Evolutionary conservation across 2,113 vertebrate species (phyloP).

Genomic region (Pagrus major): DNA sequence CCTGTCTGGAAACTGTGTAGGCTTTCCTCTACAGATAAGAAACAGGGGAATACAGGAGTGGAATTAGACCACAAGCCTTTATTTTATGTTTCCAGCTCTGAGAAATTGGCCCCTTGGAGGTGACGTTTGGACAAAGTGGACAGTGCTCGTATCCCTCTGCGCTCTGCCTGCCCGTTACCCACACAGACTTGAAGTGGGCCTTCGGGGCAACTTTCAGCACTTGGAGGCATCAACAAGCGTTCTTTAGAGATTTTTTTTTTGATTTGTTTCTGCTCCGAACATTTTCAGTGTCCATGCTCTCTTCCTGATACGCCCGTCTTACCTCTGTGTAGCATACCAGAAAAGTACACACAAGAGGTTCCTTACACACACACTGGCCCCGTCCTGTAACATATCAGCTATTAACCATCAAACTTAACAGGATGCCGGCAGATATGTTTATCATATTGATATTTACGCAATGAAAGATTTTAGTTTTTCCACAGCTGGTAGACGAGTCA

Average conservation of each 20-base stretch:
- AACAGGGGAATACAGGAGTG: conserved; percentile 19
- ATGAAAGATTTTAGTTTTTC: conserved; percentile 74
- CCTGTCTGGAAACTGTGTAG: conserved; percentile 52
- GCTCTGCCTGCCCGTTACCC: conserved; percentile 57
- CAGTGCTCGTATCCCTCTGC: conserved; percentile 46
- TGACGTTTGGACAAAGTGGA: conserved; percentile 57
- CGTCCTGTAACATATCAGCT: conserved; percentile 80
- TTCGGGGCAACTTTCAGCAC: conserved; percentile 60
- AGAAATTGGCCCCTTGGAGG: conserved; percentile 32
- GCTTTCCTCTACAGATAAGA: conserved; percentile 36
- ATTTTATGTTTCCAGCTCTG: conserved; percentile 56
- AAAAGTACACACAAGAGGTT: conserved; percentile 58
- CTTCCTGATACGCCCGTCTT: conserved; percentile 17
- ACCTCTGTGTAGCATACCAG: conserved; percentile 58
- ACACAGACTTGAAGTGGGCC: conserved; percentile 80
- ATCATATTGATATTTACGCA: conserved; percentile 87
- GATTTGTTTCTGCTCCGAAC: conserved; percentile 38
- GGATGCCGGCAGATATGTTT: conserved; percentile 81
- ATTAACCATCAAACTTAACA: conserved; percentile 60
- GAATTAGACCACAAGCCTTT: conserved; percentile 60
- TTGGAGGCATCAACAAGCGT: conserved; percentile 55
- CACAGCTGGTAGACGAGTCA: conserved; percentile 73
- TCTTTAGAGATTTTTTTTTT: conserved; percentile 62
- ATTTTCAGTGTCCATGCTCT: conserved; percentile 35
- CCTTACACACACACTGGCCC: conserved; percentile 27